These are phyloP conservation scores for Drosophila lutescens DNA, from an alignment of 2,888 invertebrate species.

Conservation along the genomic window DNA sequence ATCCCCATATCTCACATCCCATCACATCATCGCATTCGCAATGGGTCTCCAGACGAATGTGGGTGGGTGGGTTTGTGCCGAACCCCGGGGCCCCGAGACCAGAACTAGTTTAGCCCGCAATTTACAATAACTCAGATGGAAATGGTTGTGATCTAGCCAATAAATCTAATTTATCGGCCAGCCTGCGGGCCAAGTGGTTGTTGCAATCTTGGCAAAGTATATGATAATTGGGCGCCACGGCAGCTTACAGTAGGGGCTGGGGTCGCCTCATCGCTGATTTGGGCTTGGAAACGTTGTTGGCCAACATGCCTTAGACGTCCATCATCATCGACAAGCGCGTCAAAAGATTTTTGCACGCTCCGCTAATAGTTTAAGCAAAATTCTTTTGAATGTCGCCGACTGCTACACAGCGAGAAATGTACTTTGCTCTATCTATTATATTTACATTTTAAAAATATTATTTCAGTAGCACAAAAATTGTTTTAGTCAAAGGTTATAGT, in stretches of 20 bases:
- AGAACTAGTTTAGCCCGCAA: constrained; percentile 61
- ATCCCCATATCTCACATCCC: constrained; percentile 35
- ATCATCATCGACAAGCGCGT: constrained; percentile 48
- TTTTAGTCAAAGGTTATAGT: background rate
- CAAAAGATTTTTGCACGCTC: constrained; percentile 50
- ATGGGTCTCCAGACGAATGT: constrained; percentile 32
- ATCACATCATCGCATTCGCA: constrained; percentile 48
- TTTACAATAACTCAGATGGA: constrained; percentile 53
- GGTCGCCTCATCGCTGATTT: constrained; percentile 15
- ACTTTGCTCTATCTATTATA: background rate
- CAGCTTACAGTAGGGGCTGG: constrained; percentile 10
- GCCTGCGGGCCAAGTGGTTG: constrained; percentile 24
- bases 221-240: constrained; percentile 42
- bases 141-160: constrained; percentile 56
- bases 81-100: constrained; percentile 43
- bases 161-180: constrained; percentile 66
- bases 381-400: constrained; percentile 49
- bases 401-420: background rate
- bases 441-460: no score
- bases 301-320: constrained; percentile 28
- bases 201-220: constrained; percentile 40
- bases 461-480: no score
- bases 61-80: constrained; percentile 58
- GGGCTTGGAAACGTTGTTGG: constrained; percentile 23
- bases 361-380: constrained; percentile 39